Evolutionary conservation across 2,113 vertebrate genomes (phyloP).

Genomic region (Lethenteron reissneri): DNA sequence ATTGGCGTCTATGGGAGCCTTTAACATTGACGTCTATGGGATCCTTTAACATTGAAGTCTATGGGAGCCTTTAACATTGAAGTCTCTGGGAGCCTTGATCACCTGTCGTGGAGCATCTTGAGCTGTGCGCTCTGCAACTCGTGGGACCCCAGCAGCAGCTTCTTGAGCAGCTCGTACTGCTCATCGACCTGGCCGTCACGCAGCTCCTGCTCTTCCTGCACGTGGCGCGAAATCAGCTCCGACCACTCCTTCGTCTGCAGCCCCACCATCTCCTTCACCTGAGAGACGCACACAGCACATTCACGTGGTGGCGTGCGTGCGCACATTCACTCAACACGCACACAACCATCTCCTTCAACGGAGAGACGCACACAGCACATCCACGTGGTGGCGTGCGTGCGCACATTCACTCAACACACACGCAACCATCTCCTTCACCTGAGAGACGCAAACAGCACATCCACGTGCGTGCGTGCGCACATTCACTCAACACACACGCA

Average conservation of each 20-base stretch:
- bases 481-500: background rate
- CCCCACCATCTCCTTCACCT: conserved; percentile 86
- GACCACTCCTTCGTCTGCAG: conserved; percentile 98
- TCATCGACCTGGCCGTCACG: conserved; percentile 64
- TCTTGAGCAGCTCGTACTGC: conserved; percentile 71
- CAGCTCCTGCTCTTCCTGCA: conserved; percentile 62
- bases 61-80: too few relatives aligned
- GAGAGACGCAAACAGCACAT: background rate
- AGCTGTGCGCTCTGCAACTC: conserved; percentile 77
- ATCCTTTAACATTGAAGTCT: too few relatives aligned
- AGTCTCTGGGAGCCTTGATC: conserved; percentile 9
- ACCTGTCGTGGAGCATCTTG: conserved; percentile 83
- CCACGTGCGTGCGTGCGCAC: background rate
- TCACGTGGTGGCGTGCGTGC: background rate
- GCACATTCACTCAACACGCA: background rate
- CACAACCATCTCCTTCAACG: background rate
- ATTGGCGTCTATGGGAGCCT: too few relatives aligned
- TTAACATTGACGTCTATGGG: too few relatives aligned
- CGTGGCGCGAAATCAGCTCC: conserved; percentile 65
- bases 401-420: too few relatives aligned
- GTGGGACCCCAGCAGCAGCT: conserved; percentile 48
- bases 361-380: background rate
- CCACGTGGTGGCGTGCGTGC: background rate
- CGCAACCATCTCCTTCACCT: too few relatives aligned
- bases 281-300: conserved; percentile 4